Evolutionary conservation across 2,888 invertebrate genomes (phyloP), one percentile per base, ranked within the genome.

Genomic region (Spodoptera littoralis): DNA sequence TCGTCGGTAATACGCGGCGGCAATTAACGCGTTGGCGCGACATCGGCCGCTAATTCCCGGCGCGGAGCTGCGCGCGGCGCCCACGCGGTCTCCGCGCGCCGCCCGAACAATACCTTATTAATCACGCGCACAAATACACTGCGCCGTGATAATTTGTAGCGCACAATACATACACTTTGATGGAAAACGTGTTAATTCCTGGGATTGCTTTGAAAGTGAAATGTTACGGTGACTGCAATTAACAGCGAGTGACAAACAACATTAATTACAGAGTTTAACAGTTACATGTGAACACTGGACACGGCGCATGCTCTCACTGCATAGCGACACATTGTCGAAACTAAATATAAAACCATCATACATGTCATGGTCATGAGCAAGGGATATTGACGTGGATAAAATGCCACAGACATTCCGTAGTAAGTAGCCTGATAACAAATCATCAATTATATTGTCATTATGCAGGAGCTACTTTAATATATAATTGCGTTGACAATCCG

Each of bases 1-100:
- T 66, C 47, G 60, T n/a, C 71, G 80, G 76, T 81, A 82, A 83
- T 76, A 71, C 70, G 71, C 56, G 65, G 58, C 44, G 53, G 60
- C 83, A 79, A 80, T 83, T 82, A 82, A 61, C 82, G 72, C 48
- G 42, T 44, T n/a, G 63, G 56, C 63, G 67, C 72, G 78, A 83
- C 61, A 54, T 46, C 68, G 49, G 63, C 52, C 52, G 77, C 70
- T 74, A 72, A 65, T 60, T 71, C 68, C 59, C 46, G 70, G 56
- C 65, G 65, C 75, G 61, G 27, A 18, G 18, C 18, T 27, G 27
- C 27, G 27, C 27, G 27, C 27, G 27, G 27, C 27, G 27, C 71
- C 80, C 77, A 73, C 80, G 70, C 65, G 36, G 52, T 36, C 60
- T 6, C 54, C 46, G 53, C 42, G 13, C 6, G 30, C 54, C 30